Percentiles rank a stretch among this genome's conserved stretches.
phyloP scores from a whole-genome alignment of 2,113 vertebrate species.

The Capra hircus region DNA sequence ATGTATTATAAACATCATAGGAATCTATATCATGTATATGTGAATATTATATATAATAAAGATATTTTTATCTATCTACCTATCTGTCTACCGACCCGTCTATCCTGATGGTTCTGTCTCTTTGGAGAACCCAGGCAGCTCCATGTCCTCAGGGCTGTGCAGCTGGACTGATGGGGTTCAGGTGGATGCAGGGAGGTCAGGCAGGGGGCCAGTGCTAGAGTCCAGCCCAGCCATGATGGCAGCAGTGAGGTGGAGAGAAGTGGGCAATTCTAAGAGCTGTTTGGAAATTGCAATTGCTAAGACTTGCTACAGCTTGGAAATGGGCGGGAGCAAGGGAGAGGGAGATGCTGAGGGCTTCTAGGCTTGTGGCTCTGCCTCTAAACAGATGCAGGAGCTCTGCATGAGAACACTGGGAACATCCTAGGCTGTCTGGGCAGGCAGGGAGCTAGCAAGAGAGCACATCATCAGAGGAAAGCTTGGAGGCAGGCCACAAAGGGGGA shows the following conservation, averaged over 20 bases:
- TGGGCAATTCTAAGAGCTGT: not conserved
- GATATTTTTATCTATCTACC: not conserved
- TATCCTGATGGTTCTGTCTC: not conserved
- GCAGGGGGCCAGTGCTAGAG: not conserved
- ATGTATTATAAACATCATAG: not conserved
- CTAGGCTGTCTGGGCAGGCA: not conserved
- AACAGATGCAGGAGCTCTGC: not conserved
- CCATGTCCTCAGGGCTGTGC: not conserved
- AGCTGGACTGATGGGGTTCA: not conserved
- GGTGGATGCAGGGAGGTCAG: not conserved
- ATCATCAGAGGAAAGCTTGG: not conserved
- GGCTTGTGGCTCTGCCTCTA: not conserved
- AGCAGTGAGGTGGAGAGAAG: not conserved
- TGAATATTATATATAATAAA: not conserved
- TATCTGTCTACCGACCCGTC: not conserved
- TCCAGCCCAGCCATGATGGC: not conserved
- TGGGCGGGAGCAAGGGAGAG: rapidly evolving
- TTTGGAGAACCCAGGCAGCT: not conserved
- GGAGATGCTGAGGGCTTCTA: not conserved
- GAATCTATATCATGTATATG: not conserved
- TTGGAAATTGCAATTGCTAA: not conserved
- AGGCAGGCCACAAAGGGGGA: not conserved
- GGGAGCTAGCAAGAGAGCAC: not conserved
- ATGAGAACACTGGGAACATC: not conserved
- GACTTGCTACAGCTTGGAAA: not conserved